Evolutionary conservation across 1,140 invertebrate genomes (phyloP), one percentile per base, ranked within the genome.

Genomic region (Odontomachus brunneus): DNA sequence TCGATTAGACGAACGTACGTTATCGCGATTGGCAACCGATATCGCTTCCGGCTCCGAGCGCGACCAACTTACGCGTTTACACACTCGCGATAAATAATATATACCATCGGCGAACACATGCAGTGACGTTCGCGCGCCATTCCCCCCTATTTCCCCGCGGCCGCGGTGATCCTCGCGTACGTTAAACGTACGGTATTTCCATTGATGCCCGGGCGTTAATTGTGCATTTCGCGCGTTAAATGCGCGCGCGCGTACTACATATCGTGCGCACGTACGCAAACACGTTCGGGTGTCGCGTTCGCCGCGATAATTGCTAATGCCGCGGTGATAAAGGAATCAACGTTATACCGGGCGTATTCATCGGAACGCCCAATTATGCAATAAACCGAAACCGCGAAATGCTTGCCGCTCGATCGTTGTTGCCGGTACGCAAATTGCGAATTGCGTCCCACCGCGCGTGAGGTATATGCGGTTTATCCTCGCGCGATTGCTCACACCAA

Each of bases 271-370:
- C 62, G 55, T 75, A 67, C 84, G 65, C 84, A 85, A 88, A 88
- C 82, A 89, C 78, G 87, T 62, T 85, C 80, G 59, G 38, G 63
- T 57, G 53, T 72, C 48, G 71, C 81, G 75, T 85, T 44, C 38
- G 38, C 38, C 82, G 89, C 84, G 90, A 90, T 92, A 92, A 93
- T 92, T 92, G 91, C 83, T 90, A 92, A 93, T 92, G 90, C 91
- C 88, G 89, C 85, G 78, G 72, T 83, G 88, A 91, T 91, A 91
- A 92, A 91, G 91, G 89, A 91, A 91, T 90, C 89, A 89, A 80
- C 86, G 87, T 84, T 85, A 80, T 86, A 57, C 65, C 48, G 74
- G 12, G 63, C 62, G 86, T 62, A 89, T 80, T 74, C 88, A 84
- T 88, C 81, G 84, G 86, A 86, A 83, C 86, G 86, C 85, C 85